phyloP scores from a whole-genome alignment of 2,888 invertebrate genomes.

The Heteropelma amictum region DNA sequence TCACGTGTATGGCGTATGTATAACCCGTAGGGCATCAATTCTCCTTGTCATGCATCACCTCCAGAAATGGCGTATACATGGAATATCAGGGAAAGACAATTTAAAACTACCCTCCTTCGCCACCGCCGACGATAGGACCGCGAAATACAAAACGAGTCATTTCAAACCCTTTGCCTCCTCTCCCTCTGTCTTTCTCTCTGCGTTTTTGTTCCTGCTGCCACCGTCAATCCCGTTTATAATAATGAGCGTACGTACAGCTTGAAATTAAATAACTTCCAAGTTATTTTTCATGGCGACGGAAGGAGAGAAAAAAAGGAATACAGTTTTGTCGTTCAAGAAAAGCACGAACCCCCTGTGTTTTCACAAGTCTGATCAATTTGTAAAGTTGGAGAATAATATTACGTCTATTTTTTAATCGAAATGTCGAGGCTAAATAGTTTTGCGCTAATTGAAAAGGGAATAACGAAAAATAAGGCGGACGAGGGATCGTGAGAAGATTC shows the following conservation, averaged over 20 bases:
- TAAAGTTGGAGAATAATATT: no score
- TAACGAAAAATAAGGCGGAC: no score
- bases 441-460: no score
- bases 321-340: no score
- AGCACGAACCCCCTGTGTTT: no score
- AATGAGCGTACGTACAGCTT: slow-evolving; percentile 3
- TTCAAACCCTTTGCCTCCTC: background rate
- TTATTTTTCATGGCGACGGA: no score
- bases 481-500: no score
- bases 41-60: slow-evolving; percentile 33
- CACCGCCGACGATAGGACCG: slow-evolving; percentile 11
- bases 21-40: slow-evolving; percentile 38
- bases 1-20: slow-evolving; percentile 3
- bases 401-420: no score
- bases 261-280: slow-evolving; percentile 6
- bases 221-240: slow-evolving; percentile 16
- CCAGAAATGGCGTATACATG: background rate
- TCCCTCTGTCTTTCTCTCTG: background rate
- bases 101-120: background rate
- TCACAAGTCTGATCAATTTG: no score
- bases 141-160: background rate
- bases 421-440: no score
- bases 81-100: slow-evolving; percentile 14
- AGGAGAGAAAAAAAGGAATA: no score
- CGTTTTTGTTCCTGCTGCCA: background rate